These are phyloP conservation scores for Kryphioiulus occultus DNA, from an alignment of 2,888 invertebrate species.

Conservation along the genomic window DNA sequence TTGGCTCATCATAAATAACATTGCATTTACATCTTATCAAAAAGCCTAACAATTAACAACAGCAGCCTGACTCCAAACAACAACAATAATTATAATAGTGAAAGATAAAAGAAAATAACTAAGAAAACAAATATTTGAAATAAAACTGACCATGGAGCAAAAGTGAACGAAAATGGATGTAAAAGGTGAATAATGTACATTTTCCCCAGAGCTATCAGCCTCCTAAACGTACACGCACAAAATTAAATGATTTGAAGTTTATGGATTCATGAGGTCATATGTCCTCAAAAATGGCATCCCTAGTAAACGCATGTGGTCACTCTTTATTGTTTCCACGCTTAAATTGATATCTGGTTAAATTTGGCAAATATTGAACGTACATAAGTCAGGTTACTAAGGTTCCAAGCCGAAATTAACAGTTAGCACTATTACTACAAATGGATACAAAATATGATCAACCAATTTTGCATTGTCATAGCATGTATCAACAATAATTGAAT, in stretches of 20 bases:
- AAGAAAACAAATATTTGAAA: slow-evolving; percentile 14
- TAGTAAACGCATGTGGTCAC: no score
- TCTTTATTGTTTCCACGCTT: no score
- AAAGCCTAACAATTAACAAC: slow-evolving; percentile 14
- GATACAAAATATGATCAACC: no score
- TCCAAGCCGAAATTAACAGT: no score
- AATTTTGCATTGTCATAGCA: no score
- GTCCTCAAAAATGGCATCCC: background rate
- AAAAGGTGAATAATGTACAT: slow-evolving; percentile 24
- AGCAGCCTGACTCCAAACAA: background rate
- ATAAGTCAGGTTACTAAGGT: no score
- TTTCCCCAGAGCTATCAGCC: background rate
- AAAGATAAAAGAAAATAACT: background rate
- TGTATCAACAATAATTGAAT: no score
- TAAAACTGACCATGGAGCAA: slow-evolving; percentile 26
- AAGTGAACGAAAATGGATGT: background rate
- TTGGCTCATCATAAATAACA: slow-evolving; percentile 6
- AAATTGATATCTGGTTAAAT: no score
- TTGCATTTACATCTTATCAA: background rate
- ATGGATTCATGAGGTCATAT: background rate
- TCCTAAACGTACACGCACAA: background rate
- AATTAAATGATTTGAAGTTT: background rate
- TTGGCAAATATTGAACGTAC: no score
- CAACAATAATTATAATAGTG: background rate
- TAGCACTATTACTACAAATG: no score